phyloP scores from a whole-genome alignment of 2,113 vertebrate genomes.

The Hiodon alosoides region DNA sequence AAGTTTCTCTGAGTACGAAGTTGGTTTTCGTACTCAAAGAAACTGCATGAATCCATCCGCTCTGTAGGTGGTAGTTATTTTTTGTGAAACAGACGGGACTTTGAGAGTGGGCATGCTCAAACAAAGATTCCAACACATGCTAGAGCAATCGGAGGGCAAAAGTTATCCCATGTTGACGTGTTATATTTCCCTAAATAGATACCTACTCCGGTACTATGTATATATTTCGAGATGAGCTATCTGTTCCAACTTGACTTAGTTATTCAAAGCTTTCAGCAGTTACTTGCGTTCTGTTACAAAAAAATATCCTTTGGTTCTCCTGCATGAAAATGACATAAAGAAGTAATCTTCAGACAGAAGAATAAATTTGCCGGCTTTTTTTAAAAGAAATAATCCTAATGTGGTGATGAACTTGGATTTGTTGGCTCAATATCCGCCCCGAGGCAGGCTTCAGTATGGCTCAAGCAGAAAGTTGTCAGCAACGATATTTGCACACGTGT shows the following conservation, averaged over 20 bases:
- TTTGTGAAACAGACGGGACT: neutral
- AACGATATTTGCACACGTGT: too few species aligned
- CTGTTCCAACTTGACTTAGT: conserved; percentile 18
- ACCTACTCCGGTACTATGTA: conserved; percentile 15
- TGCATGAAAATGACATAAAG: too few species aligned
- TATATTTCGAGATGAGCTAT: conserved; percentile 14
- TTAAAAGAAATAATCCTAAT: too few species aligned
- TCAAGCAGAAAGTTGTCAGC: too few species aligned
- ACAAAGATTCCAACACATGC: conserved; percentile 28
- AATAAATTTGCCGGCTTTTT: too few species aligned
- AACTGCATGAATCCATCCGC: neutral
- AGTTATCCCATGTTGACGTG: conserved; percentile 26
- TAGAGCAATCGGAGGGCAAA: conserved; percentile 24
- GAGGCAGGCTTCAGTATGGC: too few species aligned
- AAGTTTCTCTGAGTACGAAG: neutral
- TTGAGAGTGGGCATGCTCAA: neutral
- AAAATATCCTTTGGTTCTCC: too few species aligned
- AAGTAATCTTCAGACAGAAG: too few species aligned
- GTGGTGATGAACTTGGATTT: too few species aligned
- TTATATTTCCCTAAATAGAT: conserved; percentile 16
- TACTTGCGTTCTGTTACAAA: neutral
- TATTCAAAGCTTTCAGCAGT: neutral
- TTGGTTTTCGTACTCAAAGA: too few species aligned
- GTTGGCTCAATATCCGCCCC: too few species aligned
- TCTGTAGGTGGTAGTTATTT: neutral